Base-by-base conservation (phyloP, 2,797 vertebrate genomes). In the Rhynchonycteris naso region DNA sequence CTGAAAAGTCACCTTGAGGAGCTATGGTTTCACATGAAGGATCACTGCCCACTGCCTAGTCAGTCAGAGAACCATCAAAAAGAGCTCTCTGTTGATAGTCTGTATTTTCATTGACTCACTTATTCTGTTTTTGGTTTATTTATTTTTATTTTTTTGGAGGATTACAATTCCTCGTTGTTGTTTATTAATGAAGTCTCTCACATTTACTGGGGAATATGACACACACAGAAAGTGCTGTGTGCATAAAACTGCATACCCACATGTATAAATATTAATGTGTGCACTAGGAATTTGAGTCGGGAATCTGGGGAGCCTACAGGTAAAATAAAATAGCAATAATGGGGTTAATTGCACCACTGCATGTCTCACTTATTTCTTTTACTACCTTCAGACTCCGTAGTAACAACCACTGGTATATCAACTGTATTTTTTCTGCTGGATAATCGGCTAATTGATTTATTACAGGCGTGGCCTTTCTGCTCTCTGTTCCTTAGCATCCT, bases 391-490 rank as follows among this genome's bases (percentile, higher is more conserved):
- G 2, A 0, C 22, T 6, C 0, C 0, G 63, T 93, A 84, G 78
- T 56, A 89, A 69, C 30, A 90, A 65, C 54, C 87, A 30, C 79
- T 92, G 85, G 2, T n/a, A 65, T 88, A 30, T 72, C 93, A 89
- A 68, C 84, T 95, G 68, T 69, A 43, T 93, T 96, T 97, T 94
- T 88, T 21, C 28, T 85, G 95, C 80, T 95, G 96, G 92, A 93
- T 78, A 1, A 1, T 75, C 0, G 38, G 92, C 84, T 98, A 97
- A 98, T 97, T 97, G 97, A 98, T 97, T 98, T 97, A 93, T 91
- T 87, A 90, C 1, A 1, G 93, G 92, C 0, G 8, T 0, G 88
- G 82, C 94, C 83, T 83, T 47, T 96, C 91, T 76, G 88, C 78
- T 95, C 38, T 71, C 38, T 18, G 18, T 93, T 91, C 88, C 63